Evolutionary conservation across 1,140 invertebrate species (phyloP), one percentile per base, ranked within the genome.

Genomic region (Bradysia coprophila): DNA sequence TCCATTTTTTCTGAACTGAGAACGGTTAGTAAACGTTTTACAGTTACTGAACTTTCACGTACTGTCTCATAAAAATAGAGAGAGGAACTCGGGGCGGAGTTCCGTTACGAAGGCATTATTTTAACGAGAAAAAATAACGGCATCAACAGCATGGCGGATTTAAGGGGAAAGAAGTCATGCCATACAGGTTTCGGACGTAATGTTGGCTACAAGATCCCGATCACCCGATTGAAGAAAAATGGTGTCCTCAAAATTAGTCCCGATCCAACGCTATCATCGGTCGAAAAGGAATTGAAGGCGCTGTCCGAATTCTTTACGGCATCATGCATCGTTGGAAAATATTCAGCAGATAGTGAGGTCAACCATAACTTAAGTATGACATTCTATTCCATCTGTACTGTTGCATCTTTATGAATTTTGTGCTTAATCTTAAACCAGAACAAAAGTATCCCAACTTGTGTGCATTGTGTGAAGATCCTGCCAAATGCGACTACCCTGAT

Each of bases 171-270:
- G 23, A 78, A 74, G 47, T 84, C 81, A 2, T 87, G 82, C 52
- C 81, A 86, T 53, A 83, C 81, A 0, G 81, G 80, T 1, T 73
- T 82, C 23, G 78, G 79, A 21, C 68, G 79, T 42, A 84, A 83
- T 49, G 77, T 81, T 10, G 81, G 81, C 19, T 87, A 84, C 60
- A 80, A 82, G 62, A 75, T 77, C 40, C 77, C 72, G 1, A 62
- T 77, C n/a, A 73, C 76, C 0, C 78, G 82, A 63, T 59, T 87
- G 15, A 74, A 78, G 56, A 73, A 77, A 32, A 66, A 72, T 43
- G 66, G 71, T 0, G 59, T 82, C 2, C 66, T 87, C 44, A 68
- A 71, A 21, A 69, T 73, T 16, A 66, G 79, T 45, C 72, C 73
- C 42, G 71, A 78, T 51, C 67, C 71, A 2, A 67, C 71, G 39